A percentile compares a stretch with the other conserved stretches of the same genome.
Conservation (phyloP, 2,888 invertebrate species). For the Acanthosepion lycidas region DNA sequence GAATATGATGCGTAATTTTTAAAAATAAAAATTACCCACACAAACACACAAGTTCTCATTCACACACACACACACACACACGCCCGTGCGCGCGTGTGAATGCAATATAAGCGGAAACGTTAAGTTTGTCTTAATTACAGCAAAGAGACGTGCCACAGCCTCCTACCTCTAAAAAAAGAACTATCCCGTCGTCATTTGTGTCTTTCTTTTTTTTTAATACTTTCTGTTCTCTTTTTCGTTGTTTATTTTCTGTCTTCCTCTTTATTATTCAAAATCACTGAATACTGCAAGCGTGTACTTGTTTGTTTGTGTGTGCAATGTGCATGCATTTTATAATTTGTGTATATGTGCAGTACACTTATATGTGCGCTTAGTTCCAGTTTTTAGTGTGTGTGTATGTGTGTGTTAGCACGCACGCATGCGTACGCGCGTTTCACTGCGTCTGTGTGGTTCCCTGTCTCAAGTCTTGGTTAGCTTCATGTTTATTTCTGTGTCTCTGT, state of each 20-base stretch:
- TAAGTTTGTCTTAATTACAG: too few relatives aligned
- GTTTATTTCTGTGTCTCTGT: conserved; percentile 17
- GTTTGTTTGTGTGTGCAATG: neutral
- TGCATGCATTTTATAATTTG: neutral
- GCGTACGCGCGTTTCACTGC: neutral
- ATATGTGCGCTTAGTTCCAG: neutral
- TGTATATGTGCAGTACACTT: neutral
- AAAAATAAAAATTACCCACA: too few relatives aligned
- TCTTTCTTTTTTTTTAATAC: neutral
- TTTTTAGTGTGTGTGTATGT: neutral
- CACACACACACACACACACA: too few relatives aligned
- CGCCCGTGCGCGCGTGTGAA: too few relatives aligned
- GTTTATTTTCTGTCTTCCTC: neutral
- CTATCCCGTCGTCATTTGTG: too few relatives aligned
- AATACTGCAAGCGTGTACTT: neutral
- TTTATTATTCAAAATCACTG: neutral
- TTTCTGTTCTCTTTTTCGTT: neutral
- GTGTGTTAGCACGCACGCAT: neutral
- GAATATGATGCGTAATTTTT: too few relatives aligned
- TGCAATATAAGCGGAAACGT: too few relatives aligned
- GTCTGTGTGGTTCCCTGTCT: neutral
- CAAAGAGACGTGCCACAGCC: too few relatives aligned
- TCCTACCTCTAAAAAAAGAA: too few relatives aligned
- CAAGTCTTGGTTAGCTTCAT: neutral
- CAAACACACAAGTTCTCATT: too few relatives aligned